Base-by-base conservation (phyloP, 2,113 vertebrate species). In the Atrichornis clamosus region DNA sequence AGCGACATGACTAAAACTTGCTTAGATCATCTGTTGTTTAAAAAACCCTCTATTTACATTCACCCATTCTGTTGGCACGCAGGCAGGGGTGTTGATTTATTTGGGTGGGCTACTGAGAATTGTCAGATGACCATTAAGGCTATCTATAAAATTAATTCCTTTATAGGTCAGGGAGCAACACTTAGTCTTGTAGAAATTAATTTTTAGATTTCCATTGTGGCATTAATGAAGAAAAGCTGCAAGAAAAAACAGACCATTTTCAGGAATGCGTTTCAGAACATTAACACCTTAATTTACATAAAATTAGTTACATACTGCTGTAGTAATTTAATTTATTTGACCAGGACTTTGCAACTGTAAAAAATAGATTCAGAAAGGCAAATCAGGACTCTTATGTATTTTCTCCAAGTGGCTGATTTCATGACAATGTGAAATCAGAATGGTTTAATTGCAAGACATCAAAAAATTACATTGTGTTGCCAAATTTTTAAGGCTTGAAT, bases 271-370 rank as follows among this genome's bases (percentile, higher is more conserved):
- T 99, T 98, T 98, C 98, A 99, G 98, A 99, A 99, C 99, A 99
- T 99, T 99, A 99, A 99, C 98, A 98, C 98, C 97, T 98, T 99
- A 98, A 99, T 99, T 99, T 99, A 99, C 98, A 99, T 99, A 98
- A 99, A 99, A 99, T 99, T 98, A 99, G 98, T 98, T 98, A 98
- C 99, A 99, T 99, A 98, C 98, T 99, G 98, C 97, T 98, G 97
- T 97, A 97, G 98, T 99, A 98, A 99, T 99, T 99, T 98, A 99
- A 99, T 99, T 99, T 99, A 98, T 99, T 98, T 99, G 98, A 99
- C 98, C 98, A 98, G 97, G 98, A 98, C 89, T 97, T 98, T 97
- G 95, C 92, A 97, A 97, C 98, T 98, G 97, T 97, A 97, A 98
- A 98, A 98, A 98, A 98, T 98, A 98, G 98, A 99, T 98, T 98